These are phyloP conservation scores for Lasioglossum villosulum DNA, from an alignment of 2,888 invertebrate genomes.

Conservation along the genomic window DNA sequence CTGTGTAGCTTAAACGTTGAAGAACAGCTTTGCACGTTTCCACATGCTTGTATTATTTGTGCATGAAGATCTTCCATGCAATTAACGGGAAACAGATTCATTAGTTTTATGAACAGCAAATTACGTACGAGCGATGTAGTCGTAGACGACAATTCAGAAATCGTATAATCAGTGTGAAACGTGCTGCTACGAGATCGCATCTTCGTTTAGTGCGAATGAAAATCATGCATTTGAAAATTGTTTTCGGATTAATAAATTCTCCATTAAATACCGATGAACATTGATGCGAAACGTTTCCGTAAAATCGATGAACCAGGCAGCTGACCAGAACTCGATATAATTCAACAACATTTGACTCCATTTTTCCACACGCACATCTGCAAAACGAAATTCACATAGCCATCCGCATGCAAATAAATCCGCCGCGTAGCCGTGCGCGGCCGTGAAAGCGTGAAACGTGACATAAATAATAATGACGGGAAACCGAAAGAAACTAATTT, in stretches of 20 bases:
- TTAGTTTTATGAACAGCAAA: too few relatives aligned
- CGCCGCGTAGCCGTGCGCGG: background rate
- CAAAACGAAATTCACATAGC: background rate
- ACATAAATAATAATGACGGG: slow-evolving; percentile 2
- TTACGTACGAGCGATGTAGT: background rate
- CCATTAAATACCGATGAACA: background rate
- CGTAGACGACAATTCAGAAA: background rate
- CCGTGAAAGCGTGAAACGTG: background rate
- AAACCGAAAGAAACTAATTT: background rate
- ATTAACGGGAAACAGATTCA: too few relatives aligned
- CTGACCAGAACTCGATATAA: background rate
- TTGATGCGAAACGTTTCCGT: background rate
- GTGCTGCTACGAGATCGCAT: too few relatives aligned
- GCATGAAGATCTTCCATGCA: too few relatives aligned
- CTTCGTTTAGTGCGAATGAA: too few relatives aligned
- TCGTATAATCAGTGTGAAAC: too few relatives aligned
- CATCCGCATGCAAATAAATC: background rate
- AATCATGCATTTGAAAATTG: background rate
- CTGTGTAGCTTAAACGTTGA: too few relatives aligned
- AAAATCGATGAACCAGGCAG: background rate
- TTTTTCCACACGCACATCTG: background rate
- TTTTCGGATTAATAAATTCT: background rate
- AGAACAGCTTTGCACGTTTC: too few relatives aligned
- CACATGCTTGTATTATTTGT: too few relatives aligned
- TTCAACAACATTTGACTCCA: background rate